These are phyloP conservation scores for Myocastor coypus DNA, from an alignment of 2,113 vertebrate genomes.

Conservation along the genomic window DNA sequence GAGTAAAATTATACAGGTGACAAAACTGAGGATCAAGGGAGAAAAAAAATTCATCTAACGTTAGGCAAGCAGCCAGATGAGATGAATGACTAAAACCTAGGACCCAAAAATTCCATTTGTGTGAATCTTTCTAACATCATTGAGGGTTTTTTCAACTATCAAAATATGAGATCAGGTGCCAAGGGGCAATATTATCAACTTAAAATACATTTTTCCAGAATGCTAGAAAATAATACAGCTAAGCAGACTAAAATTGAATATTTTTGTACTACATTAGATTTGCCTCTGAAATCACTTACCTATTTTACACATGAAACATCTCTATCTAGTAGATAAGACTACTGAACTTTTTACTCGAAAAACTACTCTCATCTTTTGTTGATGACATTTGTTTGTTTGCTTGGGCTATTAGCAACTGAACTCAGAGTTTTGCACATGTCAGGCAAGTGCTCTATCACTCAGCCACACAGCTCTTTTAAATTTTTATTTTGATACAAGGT, in stretches of 20 bases:
- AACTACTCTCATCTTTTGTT: not conserved
- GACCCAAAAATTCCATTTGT: not conserved
- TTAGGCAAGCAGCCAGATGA: not conserved
- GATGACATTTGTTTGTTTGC: not conserved
- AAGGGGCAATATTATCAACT: not conserved
- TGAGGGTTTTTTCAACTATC: not conserved
- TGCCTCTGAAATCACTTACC: constrained; percentile 11
- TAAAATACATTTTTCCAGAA: not conserved
- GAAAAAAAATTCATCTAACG: not conserved
- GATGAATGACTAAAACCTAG: not conserved
- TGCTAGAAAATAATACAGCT: not conserved
- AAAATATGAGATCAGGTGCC: not conserved
- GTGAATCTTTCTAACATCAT: not conserved
- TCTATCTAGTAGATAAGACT: not conserved
- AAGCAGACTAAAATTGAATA: not conserved
- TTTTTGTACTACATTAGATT: constrained; percentile 2
- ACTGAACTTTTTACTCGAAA: not conserved
- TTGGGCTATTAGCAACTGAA: not conserved
- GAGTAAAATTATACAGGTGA: not conserved
- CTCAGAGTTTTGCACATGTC: not conserved
- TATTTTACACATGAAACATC: not conserved
- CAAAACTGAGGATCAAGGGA: not conserved
- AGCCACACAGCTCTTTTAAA: not conserved
- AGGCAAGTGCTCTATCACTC: not conserved
- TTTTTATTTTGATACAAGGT: not conserved